A percentile compares a stretch with the other conserved stretches of the same genome.
Evolutionary conservation across 23 tunicate genomes (phyloP).

Genomic region (Phallusia fumigata): DNA sequence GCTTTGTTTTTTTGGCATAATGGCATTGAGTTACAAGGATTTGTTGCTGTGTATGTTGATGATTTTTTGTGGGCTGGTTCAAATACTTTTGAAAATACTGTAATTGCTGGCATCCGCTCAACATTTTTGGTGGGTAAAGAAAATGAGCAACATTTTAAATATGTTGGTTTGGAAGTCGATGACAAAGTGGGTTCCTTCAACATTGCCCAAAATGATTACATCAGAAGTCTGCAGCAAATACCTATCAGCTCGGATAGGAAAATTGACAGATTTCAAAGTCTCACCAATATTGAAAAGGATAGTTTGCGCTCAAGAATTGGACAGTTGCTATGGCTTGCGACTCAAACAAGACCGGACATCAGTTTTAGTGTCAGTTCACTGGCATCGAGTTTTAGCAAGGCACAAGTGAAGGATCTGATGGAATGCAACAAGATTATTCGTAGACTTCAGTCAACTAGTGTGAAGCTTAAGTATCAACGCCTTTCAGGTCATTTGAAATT

Average conservation of each 20-base stretch:
- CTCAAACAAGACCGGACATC: conserved; percentile 24
- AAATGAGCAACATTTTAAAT: neutral
- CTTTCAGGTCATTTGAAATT: neutral
- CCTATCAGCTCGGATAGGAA: neutral
- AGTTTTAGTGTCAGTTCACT: conserved; percentile 3
- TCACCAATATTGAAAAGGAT: neutral
- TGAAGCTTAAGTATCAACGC: neutral
- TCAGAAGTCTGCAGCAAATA: neutral
- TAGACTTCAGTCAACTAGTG: neutral
- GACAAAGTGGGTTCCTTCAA: neutral
- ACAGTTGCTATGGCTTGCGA: conserved; percentile 22
- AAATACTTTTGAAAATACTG: neutral
- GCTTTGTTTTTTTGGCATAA: neutral
- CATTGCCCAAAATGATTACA: neutral
- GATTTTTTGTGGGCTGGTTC: conserved; percentile 23
- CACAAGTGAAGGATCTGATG: conserved; percentile 3
- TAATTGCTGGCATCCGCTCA: neutral
- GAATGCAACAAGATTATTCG: conserved; percentile 15
- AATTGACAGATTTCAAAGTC: neutral
- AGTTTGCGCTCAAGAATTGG: conserved; percentile 20
- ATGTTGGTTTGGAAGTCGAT: conserved; percentile 15
- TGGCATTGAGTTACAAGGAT: neutral
- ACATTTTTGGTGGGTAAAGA: conserved; percentile 5
- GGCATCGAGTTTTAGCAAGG: conserved; percentile 18
- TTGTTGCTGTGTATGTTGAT: conserved; percentile 27